These are phyloP conservation scores for Parazoanthus atlanticus DNA, from an alignment of 92 coral and sea anemone species.

Conservation along the genomic window DNA sequence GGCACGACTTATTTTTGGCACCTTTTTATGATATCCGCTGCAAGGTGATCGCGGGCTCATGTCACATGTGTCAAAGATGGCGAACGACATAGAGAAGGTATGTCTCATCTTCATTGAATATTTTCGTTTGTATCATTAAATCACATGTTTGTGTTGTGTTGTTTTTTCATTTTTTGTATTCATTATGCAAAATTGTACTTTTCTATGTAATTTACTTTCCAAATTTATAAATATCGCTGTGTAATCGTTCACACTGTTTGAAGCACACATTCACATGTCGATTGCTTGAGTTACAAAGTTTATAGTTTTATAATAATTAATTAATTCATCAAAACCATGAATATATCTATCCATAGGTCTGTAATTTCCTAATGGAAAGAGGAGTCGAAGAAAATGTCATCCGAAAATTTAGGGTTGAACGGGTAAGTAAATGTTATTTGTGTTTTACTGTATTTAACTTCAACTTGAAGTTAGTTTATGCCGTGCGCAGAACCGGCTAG, in stretches of 20 bases:
- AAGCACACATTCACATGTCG: neutral
- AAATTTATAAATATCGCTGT: slow-evolving; percentile 1
- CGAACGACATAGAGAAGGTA: slow-evolving; percentile 22
- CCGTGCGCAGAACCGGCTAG: too few species aligned
- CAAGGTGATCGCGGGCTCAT: slow-evolving; percentile 28
- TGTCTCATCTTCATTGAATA: slow-evolving; percentile 4
- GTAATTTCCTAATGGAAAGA: slow-evolving; percentile 35
- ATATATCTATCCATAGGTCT: slow-evolving; percentile 30
- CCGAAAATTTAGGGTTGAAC: too few species aligned
- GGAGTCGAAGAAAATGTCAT: slow-evolving; percentile 23
- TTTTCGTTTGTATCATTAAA: slow-evolving; percentile 12
- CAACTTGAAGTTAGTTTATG: too few species aligned
- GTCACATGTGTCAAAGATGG: slow-evolving; percentile 23
- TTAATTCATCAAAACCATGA: slow-evolving; percentile 4
- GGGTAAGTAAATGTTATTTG: too few species aligned
- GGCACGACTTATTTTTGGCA: slow-evolving; percentile 16
- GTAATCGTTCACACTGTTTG: too few species aligned
- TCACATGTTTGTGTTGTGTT: slow-evolving; percentile 4
- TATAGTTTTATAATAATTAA: slow-evolving; percentile 19
- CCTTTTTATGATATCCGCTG: slow-evolving; percentile 25
- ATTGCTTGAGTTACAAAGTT: neutral
- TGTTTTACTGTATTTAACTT: too few species aligned
- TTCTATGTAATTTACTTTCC: slow-evolving; percentile 4
- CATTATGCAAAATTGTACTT: slow-evolving; percentile 3
- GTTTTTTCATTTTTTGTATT: slow-evolving; percentile 12